These are phyloP conservation scores for Arctocebus calabarensis DNA, from an alignment of 2,797 vertebrate genomes.

Conservation along the genomic window DNA sequence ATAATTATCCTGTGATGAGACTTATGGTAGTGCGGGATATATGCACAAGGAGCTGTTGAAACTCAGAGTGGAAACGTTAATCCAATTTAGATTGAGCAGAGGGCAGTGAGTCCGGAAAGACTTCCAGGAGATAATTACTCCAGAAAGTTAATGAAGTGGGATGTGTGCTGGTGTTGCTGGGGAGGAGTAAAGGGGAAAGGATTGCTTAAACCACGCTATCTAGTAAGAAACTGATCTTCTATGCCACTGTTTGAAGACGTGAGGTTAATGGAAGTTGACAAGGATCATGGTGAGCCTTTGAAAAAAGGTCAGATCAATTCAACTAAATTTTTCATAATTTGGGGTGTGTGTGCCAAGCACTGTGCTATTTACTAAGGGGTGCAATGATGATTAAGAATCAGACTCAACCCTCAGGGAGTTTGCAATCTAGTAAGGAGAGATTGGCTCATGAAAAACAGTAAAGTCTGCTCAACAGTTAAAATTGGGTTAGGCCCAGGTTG, in stretches of 20 bases:
- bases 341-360: not conserved
- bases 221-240: not conserved
- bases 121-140: slow-evolving; percentile 54
- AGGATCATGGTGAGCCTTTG: slow-evolving; percentile 4
- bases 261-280: not conserved
- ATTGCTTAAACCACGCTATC: not conserved
- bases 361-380: not conserved
- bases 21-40: not conserved
- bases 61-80: not conserved
- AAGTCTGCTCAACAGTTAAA: slow-evolving; percentile 6
- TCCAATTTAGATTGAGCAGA: not conserved
- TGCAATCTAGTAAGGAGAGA: not conserved
- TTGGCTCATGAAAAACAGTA: not conserved
- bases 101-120: not conserved
- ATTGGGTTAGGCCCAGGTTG: not conserved
- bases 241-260: not conserved
- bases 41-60: not conserved
- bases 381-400: not conserved
- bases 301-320: not conserved
- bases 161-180: not conserved
- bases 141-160: not conserved
- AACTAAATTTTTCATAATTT: not conserved
- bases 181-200: not conserved
- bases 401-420: not conserved
- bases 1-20: not conserved